Conservation (phyloP, 2,113 vertebrate genomes). For the Periophthalmus modestus region DNA sequence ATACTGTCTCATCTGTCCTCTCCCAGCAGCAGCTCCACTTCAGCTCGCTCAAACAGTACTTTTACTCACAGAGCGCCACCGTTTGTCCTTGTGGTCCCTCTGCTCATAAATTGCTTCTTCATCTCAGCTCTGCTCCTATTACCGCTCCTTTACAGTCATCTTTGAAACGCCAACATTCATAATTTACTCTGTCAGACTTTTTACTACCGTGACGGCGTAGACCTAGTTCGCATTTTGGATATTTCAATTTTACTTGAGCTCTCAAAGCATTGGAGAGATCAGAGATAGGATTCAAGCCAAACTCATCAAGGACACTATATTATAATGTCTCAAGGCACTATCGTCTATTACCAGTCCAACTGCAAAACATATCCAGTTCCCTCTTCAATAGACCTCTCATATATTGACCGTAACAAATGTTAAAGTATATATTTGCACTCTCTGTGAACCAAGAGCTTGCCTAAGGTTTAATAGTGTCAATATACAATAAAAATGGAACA, state of each 20-base stretch:
- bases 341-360: conserved; percentile 23
- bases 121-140: conserved; percentile 20
- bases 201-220: conserved; percentile 31
- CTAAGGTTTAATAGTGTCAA: background rate
- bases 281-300: conserved; percentile 39
- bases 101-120: conserved; percentile 22
- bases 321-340: conserved; percentile 46
- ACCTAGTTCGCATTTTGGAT: conserved; percentile 14
- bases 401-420: conserved; percentile 5
- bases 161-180: conserved; percentile 39
- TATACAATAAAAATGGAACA: background rate
- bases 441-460: background rate
- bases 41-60: conserved; percentile 33
- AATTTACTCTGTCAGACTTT: conserved; percentile 43
- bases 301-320: conserved; percentile 44
- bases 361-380: conserved; percentile 26
- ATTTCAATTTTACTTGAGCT: conserved; percentile 8
- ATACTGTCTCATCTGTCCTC: conserved; percentile 26
- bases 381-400: conserved; percentile 12
- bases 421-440: background rate
- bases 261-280: conserved; percentile 18
- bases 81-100: conserved; percentile 12
- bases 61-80: conserved; percentile 18
- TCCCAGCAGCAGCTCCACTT: background rate
- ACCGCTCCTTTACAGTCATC: conserved; percentile 44